These are phyloP conservation scores for Thunnus maccoyii DNA, from an alignment of 2,113 vertebrate species.

Conservation along the genomic window DNA sequence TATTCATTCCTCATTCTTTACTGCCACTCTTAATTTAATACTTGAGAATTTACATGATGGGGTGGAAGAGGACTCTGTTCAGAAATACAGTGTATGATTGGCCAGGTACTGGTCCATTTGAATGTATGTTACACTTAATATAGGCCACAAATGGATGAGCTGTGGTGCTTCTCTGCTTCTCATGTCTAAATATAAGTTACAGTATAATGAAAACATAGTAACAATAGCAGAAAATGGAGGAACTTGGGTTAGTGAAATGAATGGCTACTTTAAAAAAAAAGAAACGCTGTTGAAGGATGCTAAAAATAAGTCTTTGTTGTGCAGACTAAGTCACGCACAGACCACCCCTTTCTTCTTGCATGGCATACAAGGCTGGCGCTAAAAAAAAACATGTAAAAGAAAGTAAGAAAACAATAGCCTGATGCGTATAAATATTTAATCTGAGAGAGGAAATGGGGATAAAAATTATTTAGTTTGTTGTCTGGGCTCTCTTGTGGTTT, in stretches of 20 bases:
- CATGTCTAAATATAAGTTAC: too few species aligned
- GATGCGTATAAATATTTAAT: constrained; percentile 42
- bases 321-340: constrained; percentile 42
- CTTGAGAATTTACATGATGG: too few species aligned
- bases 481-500: constrained; percentile 1
- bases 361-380: neutral
- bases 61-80: too few species aligned
- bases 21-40: too few species aligned
- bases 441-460: constrained; percentile 6
- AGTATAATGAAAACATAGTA: too few species aligned
- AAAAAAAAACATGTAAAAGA: neutral
- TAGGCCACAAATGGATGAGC: too few species aligned
- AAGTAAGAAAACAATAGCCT: constrained; percentile 34
- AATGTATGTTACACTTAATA: too few species aligned
- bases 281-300: neutral
- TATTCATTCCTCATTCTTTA: too few species aligned
- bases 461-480: constrained; percentile 8
- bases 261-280: neutral
- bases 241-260: neutral
- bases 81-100: too few species aligned
- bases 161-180: too few species aligned
- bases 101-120: too few species aligned
- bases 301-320: constrained; percentile 46
- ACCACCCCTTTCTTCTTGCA: neutral
- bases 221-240: neutral